Evolutionary conservation across 2,113 vertebrate genomes (phyloP), one percentile per base, ranked within the genome.

Genomic region (Neofelis nebulosa): DNA sequence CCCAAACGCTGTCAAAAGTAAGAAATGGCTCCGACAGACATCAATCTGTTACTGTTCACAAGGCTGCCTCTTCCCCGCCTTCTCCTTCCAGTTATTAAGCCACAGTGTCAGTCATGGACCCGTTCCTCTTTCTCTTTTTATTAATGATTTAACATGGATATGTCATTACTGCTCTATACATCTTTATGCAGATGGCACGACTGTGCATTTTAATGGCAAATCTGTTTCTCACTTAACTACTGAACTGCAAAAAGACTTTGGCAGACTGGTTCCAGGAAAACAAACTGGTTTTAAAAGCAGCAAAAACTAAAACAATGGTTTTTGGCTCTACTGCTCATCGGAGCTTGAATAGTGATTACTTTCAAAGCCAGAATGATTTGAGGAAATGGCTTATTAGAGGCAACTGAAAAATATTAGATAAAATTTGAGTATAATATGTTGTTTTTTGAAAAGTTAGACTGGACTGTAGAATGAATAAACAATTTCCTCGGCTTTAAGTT

Each of bases 191-290:
- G 99, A 99, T 99, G 99, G 99, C 99, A 99, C 98, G 99, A 99
- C 99, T 99, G 99, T 99, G 99, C 99, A 99, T 99, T 99, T 99
- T 99, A 99, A 99, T 99, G 99, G 99, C 99, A 99, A 99, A 99
- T 99, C 99, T 99, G 99, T 99, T 99, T 99, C 99, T 99, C 99
- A 99, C 99, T 99, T 99, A 99, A 99, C 99, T 99, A 99, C 99
- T 99, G 99, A 99, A 99, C 99, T 99, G 99, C 99, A 99, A 99
- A 99, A 99, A 99, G 99, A 99, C 99, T 99, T 99, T 99, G 99
- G 99, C 99, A 99, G 99, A 99, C 99, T 99, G 99, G 99, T 99
- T 99, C 99, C 99, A 99, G 98, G 99, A 99, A 99, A 99, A 99
- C 99, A 99, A 99, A 99, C 99, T 99, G 99, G 99, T 99, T 99